Conservation (phyloP, 1,140 invertebrate species). For the Halyomorpha halys region DNA sequence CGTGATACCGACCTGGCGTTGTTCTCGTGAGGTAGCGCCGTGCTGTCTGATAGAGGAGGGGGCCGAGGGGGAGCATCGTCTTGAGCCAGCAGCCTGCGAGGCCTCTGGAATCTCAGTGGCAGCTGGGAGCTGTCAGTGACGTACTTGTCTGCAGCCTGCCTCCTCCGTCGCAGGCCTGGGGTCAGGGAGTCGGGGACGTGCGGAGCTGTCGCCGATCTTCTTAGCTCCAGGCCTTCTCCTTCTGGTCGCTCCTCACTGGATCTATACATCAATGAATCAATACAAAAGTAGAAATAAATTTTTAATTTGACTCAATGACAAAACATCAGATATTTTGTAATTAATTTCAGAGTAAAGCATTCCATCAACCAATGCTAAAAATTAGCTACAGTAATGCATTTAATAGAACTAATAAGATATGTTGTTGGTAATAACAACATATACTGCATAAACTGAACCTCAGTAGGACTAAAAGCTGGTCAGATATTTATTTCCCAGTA, state of each 20-base stretch:
- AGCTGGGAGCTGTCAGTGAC: constrained; percentile 60
- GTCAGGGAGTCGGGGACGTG: constrained; percentile 37
- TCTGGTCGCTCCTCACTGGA: neutral
- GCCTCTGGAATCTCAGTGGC: constrained; percentile 58
- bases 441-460: too few species aligned
- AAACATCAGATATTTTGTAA: too few species aligned
- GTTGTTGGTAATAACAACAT: too few species aligned
- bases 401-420: too few species aligned
- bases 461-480: too few species aligned
- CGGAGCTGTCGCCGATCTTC: constrained; percentile 38
- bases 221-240: constrained; percentile 26
- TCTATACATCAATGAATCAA: neutral
- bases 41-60: neutral
- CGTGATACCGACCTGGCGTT: constrained; percentile 13
- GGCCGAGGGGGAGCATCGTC: neutral
- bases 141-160: constrained; percentile 59
- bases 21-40: constrained; percentile 13
- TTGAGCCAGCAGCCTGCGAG: constrained; percentile 31
- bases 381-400: too few species aligned
- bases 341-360: too few species aligned
- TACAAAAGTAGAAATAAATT: too few species aligned
- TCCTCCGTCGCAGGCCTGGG: constrained; percentile 54
- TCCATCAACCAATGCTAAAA: too few species aligned
- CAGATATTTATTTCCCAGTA: too few species aligned
- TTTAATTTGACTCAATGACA: too few species aligned